Evolutionary conservation across 2,888 invertebrate genomes (phyloP).

Genomic region (Onthophagus sagittarius): DNA sequence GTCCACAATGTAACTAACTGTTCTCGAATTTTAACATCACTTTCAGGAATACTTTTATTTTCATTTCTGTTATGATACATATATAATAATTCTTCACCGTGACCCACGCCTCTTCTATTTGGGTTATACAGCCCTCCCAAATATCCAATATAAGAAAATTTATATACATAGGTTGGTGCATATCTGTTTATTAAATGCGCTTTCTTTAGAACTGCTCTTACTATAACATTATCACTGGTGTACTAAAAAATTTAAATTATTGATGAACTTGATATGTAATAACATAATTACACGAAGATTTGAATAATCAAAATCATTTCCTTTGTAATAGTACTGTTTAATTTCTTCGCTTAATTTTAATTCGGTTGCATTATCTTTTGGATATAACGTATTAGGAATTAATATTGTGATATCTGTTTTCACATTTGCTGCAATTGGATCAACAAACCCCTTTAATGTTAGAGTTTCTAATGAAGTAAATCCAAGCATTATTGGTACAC

Average conservation of each 20-base stretch:
- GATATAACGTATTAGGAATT: neutral
- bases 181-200: neutral
- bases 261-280: too few relatives aligned
- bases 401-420: neutral
- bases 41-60: neutral
- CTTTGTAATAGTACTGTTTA: constrained; percentile 1
- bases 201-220: neutral
- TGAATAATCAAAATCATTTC: neutral
- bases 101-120: constrained; percentile 2
- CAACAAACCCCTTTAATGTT: neutral
- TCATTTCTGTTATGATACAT: neutral
- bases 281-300: neutral
- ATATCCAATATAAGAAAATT: neutral
- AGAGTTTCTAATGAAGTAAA: neutral
- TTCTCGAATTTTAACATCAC: neutral
- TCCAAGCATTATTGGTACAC: constrained; percentile 3
- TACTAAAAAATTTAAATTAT: neutral
- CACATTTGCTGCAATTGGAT: neutral
- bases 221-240: constrained; percentile 1
- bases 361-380: neutral
- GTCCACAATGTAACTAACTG: neutral
- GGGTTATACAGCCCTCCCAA: neutral
- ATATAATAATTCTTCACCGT: neutral
- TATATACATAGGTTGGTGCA: neutral
- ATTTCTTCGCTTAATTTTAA: neutral